phyloP scores from a whole-genome alignment of 2,113 vertebrate species.

The Cranoglanis bouderius region DNA sequence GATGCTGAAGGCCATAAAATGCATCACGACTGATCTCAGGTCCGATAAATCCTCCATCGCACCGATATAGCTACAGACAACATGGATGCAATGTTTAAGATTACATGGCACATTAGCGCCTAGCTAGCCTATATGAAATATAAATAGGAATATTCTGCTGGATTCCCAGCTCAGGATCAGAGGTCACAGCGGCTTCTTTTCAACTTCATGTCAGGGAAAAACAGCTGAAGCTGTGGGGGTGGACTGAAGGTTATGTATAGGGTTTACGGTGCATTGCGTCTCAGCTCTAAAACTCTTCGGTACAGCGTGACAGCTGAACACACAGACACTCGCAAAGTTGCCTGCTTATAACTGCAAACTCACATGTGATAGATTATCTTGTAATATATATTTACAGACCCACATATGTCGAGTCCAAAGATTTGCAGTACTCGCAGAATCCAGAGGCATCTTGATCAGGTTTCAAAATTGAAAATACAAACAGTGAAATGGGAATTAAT shows the following conservation, averaged over 20 bases:
- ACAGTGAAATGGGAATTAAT: not conserved
- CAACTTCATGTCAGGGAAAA: slow-evolving; percentile 55
- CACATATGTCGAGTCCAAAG: too few relatives aligned
- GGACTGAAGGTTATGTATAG: slow-evolving; percentile 29
- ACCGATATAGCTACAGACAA: slow-evolving; percentile 21
- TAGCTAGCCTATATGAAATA: slow-evolving; percentile 2
- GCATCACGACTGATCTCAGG: slow-evolving; percentile 12
- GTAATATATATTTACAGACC: not conserved
- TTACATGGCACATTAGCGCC: slow-evolving; percentile 28
- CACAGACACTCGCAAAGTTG: slow-evolving; percentile 7
- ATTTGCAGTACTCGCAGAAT: not conserved
- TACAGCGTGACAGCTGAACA: slow-evolving; percentile 62
- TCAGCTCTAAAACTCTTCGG: not conserved
- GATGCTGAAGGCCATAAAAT: slow-evolving; percentile 26
- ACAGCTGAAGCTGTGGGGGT: slow-evolving; percentile 54
- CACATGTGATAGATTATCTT: not conserved
- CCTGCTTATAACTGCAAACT: not conserved
- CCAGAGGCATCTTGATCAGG: not conserved
- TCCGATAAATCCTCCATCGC: not conserved
- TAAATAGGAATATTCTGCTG: slow-evolving; percentile 19
- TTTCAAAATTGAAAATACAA: not conserved
- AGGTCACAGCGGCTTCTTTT: slow-evolving; percentile 50
- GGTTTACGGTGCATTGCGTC: not conserved
- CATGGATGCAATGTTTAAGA: not conserved
- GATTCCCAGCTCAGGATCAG: slow-evolving; percentile 34